These are phyloP conservation scores for Macrostomum lignano DNA, from an alignment of 1,140 invertebrate genomes.

Conservation along the genomic window DNA sequence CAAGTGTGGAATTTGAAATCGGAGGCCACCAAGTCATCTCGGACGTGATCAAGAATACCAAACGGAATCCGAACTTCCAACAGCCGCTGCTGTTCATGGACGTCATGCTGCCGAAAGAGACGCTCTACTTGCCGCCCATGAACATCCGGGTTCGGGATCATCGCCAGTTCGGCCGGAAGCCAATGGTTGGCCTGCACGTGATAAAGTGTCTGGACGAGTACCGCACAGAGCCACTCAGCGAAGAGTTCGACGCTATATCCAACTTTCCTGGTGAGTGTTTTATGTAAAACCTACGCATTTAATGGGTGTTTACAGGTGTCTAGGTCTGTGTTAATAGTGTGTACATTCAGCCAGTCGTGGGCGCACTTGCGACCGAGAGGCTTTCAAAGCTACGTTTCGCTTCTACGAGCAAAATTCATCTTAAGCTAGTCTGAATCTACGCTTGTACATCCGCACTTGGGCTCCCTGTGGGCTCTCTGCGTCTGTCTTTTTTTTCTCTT, in stretches of 20 bases:
- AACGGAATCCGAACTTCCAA: slow-evolving; percentile 29
- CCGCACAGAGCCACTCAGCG: slow-evolving; percentile 7
- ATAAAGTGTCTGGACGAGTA: slow-evolving; percentile 25
- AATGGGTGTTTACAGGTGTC: no score
- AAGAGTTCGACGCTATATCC: background rate
- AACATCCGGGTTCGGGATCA: slow-evolving; percentile 30
- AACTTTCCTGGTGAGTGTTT: background rate
- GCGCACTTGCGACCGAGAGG: no score
- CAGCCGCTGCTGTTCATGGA: slow-evolving; percentile 28
- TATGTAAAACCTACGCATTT: background rate
- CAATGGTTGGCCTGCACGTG: slow-evolving; percentile 26
- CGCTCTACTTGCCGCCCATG: slow-evolving; percentile 30
- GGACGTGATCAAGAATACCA: slow-evolving; percentile 25
- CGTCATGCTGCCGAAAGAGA: slow-evolving; percentile 30
- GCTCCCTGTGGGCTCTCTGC: no score
- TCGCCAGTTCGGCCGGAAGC: slow-evolving; percentile 29
- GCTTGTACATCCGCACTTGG: no score
- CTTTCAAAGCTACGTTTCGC: no score
- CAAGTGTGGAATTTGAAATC: slow-evolving; percentile 30
- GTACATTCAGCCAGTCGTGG: no score
- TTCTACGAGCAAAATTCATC: no score
- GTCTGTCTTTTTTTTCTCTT: no score
- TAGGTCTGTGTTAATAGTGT: no score
- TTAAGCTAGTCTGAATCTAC: no score
- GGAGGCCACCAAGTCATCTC: slow-evolving; percentile 23